These are phyloP conservation scores for Trichosurus vulpecula DNA, from an alignment of 2,797 vertebrate genomes.

Conservation along the genomic window DNA sequence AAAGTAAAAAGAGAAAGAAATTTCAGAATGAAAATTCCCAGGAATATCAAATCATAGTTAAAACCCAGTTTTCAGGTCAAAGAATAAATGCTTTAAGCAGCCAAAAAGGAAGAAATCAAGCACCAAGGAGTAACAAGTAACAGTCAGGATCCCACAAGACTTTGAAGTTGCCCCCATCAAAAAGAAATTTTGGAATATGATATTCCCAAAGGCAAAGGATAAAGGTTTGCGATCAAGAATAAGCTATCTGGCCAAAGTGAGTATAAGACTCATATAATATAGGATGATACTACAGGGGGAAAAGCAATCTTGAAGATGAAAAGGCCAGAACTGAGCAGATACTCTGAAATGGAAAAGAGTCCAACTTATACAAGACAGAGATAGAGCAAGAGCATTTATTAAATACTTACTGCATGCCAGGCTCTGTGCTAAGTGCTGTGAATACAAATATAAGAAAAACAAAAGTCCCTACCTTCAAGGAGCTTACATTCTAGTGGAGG, in stretches of 20 bases:
- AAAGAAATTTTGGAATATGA: not conserved
- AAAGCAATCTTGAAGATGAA: not conserved
- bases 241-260: not conserved
- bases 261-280: not conserved
- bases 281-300: not conserved
- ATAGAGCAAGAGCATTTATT: not conserved
- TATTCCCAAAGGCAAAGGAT: not conserved
- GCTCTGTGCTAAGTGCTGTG: not conserved
- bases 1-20: not conserved
- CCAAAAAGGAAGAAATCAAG: not conserved
- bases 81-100: not conserved
- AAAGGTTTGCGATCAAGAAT: not conserved
- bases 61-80: not conserved
- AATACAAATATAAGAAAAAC: not conserved
- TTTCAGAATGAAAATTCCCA: not conserved
- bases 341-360: not conserved
- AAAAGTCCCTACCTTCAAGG: not conserved
- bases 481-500: not conserved
- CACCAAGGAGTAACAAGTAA: not conserved
- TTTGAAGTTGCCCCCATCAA: not conserved
- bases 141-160: not conserved
- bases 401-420: not conserved
- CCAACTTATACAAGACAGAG: too few species aligned
- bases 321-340: not conserved
- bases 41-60: not conserved